These are phyloP conservation scores for Cyclina sinensis DNA, from an alignment of 1,140 invertebrate genomes.

Conservation along the genomic window DNA sequence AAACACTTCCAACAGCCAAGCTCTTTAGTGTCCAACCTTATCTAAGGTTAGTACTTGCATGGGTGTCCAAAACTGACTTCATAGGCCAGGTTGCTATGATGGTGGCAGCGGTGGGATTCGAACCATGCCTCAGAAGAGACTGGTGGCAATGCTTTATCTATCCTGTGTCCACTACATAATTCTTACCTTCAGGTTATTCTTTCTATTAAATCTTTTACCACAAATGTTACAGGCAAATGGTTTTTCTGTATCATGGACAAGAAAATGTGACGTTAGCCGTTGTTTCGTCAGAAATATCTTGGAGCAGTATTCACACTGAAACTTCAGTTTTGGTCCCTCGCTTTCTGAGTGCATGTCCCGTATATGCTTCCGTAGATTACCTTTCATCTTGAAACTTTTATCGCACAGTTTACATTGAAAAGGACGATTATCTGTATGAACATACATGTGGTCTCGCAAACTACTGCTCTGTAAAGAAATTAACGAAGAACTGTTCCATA, in stretches of 20 bases:
- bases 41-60: too few relatives aligned
- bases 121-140: too few relatives aligned
- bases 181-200: slow-evolving; percentile 45
- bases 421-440: slow-evolving; percentile 14
- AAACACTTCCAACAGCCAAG: too few relatives aligned
- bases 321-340: slow-evolving; percentile 18
- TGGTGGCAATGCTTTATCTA: too few relatives aligned
- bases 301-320: slow-evolving; percentile 48
- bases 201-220: slow-evolving; percentile 45
- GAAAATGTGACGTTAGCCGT: slow-evolving; percentile 30
- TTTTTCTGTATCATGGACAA: slow-evolving; percentile 10
- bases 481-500: too few relatives aligned
- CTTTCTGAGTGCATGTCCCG: slow-evolving; percentile 2
- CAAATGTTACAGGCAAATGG: slow-evolving; percentile 49
- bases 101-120: too few relatives aligned
- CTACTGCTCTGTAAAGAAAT: slow-evolving; percentile 20
- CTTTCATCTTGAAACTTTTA: slow-evolving; percentile 37
- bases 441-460: slow-evolving; percentile 31
- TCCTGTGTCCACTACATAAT: too few relatives aligned
- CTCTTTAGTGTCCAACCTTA: too few relatives aligned
- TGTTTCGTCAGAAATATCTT: slow-evolving; percentile 34
- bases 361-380: slow-evolving; percentile 36
- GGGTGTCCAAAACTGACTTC: too few relatives aligned
- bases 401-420: slow-evolving; percentile 8
- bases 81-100: too few relatives aligned